Evolutionary conservation across 1,140 invertebrate species (phyloP), one percentile per base, ranked within the genome.

Genomic region (Drosophila rhopaloa): DNA sequence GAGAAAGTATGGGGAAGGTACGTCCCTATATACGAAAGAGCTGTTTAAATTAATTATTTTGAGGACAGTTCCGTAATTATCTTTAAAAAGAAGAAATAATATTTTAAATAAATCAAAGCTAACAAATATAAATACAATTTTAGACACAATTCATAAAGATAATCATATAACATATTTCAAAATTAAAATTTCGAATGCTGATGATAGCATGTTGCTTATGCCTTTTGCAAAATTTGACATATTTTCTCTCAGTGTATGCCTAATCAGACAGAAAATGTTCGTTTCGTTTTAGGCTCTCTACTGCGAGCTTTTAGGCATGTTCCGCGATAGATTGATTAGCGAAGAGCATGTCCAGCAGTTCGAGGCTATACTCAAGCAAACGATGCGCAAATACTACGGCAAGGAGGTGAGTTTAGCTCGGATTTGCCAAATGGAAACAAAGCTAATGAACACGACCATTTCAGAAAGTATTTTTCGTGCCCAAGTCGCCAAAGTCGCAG

Each of bases 241-340:
- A 27, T 29, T 50, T 68, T 51, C 19, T 57, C 32, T 50, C 38
- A 47, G 38, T 61, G 5, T 37, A 54, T 4, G 7, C 4, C 14
- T 70, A 67, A 67, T 55, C 41, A 19, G n/a, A 44, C 67, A 54
- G 5, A 8, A 10, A 44, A 13, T 19, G 4, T 35, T 44, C 8
- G 1, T 35, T 38, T 27, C 19, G 10, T 79, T 94, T 53, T 85
- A 96, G 94, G 95, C 95, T 13, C 93, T 97, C 77, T 92, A 94
- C 41, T 95, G 96, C 83, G 97, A 98, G 94, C 95, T 96, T 5
- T 92, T 94, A 27, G 93, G 95, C 72, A 94, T 97, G 76, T 98
- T 98, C 92, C 93, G 94, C 67, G 97, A 98, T 85, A 94, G 95
- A 81, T 93, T 98, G 24, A 94, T 95, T 3, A 94, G 94, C 37